phyloP scores from a whole-genome alignment of 2,113 vertebrate genomes.

The Dromaius novaehollandiae region DNA sequence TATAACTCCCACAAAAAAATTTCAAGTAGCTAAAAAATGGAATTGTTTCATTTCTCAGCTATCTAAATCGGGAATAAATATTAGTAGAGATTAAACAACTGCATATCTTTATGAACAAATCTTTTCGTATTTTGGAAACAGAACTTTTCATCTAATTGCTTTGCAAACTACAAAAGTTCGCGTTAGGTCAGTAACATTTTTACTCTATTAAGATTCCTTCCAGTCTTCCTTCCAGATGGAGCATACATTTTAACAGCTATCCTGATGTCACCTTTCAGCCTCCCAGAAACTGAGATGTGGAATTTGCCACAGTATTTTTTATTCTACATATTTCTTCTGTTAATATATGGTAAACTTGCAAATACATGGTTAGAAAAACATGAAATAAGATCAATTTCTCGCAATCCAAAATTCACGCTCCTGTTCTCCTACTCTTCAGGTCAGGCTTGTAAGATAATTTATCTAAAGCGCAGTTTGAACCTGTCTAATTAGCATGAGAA shows the following conservation, averaged over 20 bases:
- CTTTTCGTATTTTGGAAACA: background rate
- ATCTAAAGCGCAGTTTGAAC: background rate
- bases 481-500: background rate
- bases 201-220: background rate
- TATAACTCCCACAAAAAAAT: background rate
- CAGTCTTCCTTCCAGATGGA: background rate
- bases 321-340: background rate
- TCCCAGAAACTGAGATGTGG: background rate
- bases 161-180: slow-evolving; percentile 24
- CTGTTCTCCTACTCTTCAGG: background rate
- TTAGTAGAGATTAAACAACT: slow-evolving; percentile 4
- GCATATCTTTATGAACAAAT: background rate
- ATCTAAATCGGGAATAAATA: background rate
- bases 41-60: slow-evolving; percentile 20
- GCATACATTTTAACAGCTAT: background rate
- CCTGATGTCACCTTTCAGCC: background rate
- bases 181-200: slow-evolving; percentile 18
- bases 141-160: slow-evolving; percentile 4
- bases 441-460: background rate
- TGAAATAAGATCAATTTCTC: background rate
- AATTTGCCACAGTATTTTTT: background rate
- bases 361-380: background rate
- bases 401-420: background rate
- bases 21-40: background rate
- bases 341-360: background rate